Conservation (phyloP, 1,140 invertebrate genomes). For the Brachionus manjavacas region DNA sequence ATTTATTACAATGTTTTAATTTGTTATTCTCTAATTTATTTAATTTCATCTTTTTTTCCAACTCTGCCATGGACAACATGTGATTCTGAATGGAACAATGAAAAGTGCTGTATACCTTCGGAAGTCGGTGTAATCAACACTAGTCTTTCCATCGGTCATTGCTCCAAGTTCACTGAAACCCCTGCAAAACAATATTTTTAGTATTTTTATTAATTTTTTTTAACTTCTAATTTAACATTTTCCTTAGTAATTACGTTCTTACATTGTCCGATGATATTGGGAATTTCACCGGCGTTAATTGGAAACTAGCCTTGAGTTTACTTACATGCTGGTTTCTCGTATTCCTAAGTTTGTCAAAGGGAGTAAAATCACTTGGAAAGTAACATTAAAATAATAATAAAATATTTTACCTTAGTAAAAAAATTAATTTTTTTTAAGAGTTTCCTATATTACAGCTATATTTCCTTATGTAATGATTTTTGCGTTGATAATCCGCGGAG, state of each 20-base stretch:
- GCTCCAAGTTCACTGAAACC: background rate
- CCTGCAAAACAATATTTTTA: constrained; percentile 25
- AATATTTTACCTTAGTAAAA: constrained; percentile 72
- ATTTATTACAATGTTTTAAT: constrained; percentile 44
- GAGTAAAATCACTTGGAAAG: constrained; percentile 57
- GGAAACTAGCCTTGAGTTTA: constrained; percentile 47
- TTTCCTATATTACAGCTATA: constrained; percentile 37
- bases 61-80: constrained; percentile 67
- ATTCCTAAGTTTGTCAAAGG: constrained; percentile 49
- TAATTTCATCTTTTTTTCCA: constrained; percentile 60
- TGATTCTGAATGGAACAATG: constrained; percentile 50
- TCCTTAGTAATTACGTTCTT: constrained; percentile 43
- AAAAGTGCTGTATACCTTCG: constrained; percentile 31
- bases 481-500: constrained; percentile 31
- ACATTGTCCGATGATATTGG: constrained; percentile 23
- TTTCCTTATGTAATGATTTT: constrained; percentile 43
- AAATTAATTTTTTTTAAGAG: constrained; percentile 63
- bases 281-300: constrained; percentile 24
- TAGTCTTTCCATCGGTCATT: background rate
- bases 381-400: constrained; percentile 69
- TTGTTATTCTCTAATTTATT: constrained; percentile 42
- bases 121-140: background rate
- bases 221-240: background rate
- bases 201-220: background rate
- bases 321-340: constrained; percentile 54